Base-by-base conservation (phyloP, 2,888 invertebrate species). In the Melolontha melolontha region DNA sequence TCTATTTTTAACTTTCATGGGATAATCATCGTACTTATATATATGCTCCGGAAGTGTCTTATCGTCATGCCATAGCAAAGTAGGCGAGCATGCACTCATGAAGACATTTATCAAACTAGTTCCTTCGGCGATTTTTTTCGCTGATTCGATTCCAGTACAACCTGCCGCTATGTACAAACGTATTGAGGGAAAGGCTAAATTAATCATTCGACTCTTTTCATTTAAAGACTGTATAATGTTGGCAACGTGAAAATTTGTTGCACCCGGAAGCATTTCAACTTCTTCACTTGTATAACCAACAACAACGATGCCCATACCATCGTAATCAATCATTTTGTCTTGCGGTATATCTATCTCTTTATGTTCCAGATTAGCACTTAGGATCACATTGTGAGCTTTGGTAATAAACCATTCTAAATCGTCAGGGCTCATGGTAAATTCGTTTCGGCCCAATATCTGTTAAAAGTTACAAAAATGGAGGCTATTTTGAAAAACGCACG, bases 371-470 rank as follows among this genome's bases (percentile, higher is more conserved):
- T 89, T 1, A 96, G 83, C 1, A 94, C 87, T 0, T 95, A 95
- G 70, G 91, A 91, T 1, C 86, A 86, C 2, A 91, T 85, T 59
- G 7, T n/a, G 17, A 12, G 41, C 16, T 55, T 88, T 87, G 67
- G 90, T 83, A 8, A 96, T 84, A 75, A 93, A 95, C 0, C 93
- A 92, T n/a, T 90, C 85, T 8, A 96, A 81, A 4, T 93, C 95
- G 0, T 84, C 83, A 0, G 93, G 85, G 5, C 92, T 92, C 70
- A 92, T 88, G 83, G 97, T 96, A 77, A 97, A 95, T 82, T 97
- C 96, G 81, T 97, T 96, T 79, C 97, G 97, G 16, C 96, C 96
- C 71, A 97, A 84, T n/a, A 92, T 91, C 96, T 96, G 47, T 8
- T 55, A 41, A 4, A 27, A 55, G 39, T 17, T 47, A 8, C 22